Conservation (phyloP, 2,113 vertebrate genomes). For the Myrmophylax atrothorax region DNA sequence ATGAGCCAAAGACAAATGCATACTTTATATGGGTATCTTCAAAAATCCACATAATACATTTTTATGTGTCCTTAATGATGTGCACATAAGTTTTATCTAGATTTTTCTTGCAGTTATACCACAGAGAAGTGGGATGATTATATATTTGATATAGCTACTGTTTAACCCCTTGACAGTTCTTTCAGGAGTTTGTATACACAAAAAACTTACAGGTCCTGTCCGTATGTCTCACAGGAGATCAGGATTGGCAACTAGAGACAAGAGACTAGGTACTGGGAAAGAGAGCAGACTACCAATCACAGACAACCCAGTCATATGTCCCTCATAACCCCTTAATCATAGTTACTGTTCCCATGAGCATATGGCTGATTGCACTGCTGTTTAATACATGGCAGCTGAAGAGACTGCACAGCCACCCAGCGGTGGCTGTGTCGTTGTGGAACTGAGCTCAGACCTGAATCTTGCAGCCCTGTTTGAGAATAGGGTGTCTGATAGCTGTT, state of each 20-base stretch:
- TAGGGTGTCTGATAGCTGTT: not conserved
- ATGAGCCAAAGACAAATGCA: not conserved
- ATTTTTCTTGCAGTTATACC: not conserved
- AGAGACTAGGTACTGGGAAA: not conserved
- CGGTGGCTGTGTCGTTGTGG: not conserved
- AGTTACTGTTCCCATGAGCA: not conserved
- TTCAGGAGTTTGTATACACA: not conserved
- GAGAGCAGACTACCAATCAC: not conserved
- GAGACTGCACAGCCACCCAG: not conserved
- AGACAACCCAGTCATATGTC: not conserved
- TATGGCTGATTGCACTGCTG: not conserved
- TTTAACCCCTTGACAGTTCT: not conserved
- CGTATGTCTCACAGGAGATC: not conserved
- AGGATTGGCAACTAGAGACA: not conserved
- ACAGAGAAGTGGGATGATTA: not conserved
- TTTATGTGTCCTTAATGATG: not conserved
- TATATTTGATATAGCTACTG: not conserved
- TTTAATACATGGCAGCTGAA: not conserved
- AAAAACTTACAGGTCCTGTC: not conserved
- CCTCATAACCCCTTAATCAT: not conserved
- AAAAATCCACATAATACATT: not conserved
- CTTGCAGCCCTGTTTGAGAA: not conserved
- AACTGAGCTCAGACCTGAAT: not conserved
- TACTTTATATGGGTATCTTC: not conserved
- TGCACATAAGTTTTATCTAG: not conserved